These are phyloP conservation scores for Hemaris fuciformis DNA, from an alignment of 2,888 invertebrate genomes.

Conservation along the genomic window DNA sequence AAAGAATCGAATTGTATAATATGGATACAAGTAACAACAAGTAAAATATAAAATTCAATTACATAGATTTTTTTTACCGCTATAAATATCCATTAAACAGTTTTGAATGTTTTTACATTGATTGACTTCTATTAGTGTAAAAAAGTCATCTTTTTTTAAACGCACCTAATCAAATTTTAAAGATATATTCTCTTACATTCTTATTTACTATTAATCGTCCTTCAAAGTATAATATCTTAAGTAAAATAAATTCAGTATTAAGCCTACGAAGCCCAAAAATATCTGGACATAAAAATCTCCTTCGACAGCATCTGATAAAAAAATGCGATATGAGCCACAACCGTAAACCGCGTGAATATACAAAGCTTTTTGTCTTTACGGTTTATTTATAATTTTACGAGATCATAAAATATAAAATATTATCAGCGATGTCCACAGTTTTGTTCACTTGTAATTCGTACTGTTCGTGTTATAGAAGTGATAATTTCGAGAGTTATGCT, in stretches of 20 bases:
- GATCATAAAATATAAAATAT: conserved; percentile 30
- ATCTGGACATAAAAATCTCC: background rate
- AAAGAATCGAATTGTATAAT: too few species aligned
- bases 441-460: conserved; percentile 18
- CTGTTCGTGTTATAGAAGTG: conserved; percentile 20
- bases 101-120: too few species aligned
- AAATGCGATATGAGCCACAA: background rate
- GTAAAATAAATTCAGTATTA: background rate
- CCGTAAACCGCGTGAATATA: background rate
- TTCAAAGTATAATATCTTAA: too few species aligned
- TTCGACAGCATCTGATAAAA: conserved; percentile 7
- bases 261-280: background rate
- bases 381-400: conserved; percentile 36
- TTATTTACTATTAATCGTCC: too few species aligned
- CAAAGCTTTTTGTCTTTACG: conserved; percentile 19
- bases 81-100: too few species aligned
- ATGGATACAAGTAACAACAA: too few species aligned
- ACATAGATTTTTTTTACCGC: too few species aligned
- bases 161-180: too few species aligned
- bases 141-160: too few species aligned
- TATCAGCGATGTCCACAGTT: conserved; percentile 21
- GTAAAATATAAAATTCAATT: too few species aligned
- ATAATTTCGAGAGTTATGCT: conserved; percentile 13
- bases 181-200: too few species aligned
- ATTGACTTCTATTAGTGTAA: too few species aligned